Base-by-base conservation (phyloP, 2,113 vertebrate genomes). In the Glaucomys volans region DNA sequence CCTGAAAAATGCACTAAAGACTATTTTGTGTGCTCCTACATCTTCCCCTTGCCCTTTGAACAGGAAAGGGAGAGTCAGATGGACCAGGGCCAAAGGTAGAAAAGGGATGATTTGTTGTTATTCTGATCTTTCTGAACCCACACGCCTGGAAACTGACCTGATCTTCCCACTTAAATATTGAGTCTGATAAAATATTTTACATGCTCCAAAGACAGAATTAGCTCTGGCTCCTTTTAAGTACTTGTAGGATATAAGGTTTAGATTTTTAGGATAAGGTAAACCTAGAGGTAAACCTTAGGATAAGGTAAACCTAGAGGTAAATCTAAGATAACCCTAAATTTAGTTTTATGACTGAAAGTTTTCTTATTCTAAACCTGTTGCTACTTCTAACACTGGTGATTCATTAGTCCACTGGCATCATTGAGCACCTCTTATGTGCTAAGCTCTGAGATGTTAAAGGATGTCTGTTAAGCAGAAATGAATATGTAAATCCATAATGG, bases 11-110 rank as follows among this genome's bases (percentile, higher is more conserved):
- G 37, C 37, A n/a, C 37, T 47, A 5, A 37, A 66, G 57, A 62
- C 17, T 50, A 9, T 30, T 47, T 16, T 22, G 10, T 88, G 47
- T 74, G 37, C 35, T 74, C 71, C 4, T 30, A 37, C 28, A 42
- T 32, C 62, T 85, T 77, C 69, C 79, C 87, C n/a, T 74, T n/a
- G 26, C 26, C 50, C 69, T 87, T 92, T 84, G 59, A 82, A 24
- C 54, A 87, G 90, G 90, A 94, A 94, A 97, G 64, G 50, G 37
- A 82, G 40, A 79, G 81, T 85, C 81, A 66, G 28, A 16, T 2
- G 47, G 47, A 52, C 75, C 28, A 81, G 44, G 24, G 42, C 52
- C 76, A 94, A 86, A 57, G 18, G 24, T 50, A 52, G 35, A 88
- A 32, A 94, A 67, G 7, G 9, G 20, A 67, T 79, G 37, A 67